Conservation (phyloP, 2,113 vertebrate genomes). For the Sinocyclocheilus maitianheensis region DNA sequence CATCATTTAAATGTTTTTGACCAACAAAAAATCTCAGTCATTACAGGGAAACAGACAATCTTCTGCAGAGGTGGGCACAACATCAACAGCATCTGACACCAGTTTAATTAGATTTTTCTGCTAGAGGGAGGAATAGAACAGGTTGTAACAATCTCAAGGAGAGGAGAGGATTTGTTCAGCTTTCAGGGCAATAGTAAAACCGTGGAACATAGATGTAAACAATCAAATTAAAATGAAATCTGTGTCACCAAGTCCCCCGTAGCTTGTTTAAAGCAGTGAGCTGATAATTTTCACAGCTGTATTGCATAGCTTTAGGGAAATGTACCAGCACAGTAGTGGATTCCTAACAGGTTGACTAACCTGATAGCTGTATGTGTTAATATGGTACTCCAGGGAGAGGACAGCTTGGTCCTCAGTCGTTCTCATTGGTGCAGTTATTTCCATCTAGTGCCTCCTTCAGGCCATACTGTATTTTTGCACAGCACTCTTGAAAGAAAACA, state of each 20-base stretch:
- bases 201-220: not conserved
- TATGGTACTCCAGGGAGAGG: constrained; percentile 58
- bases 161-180: not conserved
- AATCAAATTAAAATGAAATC: constrained; percentile 1
- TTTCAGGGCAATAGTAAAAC: constrained; percentile 9
- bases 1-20: constrained; percentile 67
- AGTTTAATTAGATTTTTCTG: not conserved
- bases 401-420: constrained; percentile 64
- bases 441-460: constrained; percentile 61
- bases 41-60: constrained; percentile 73
- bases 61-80: constrained; percentile 57
- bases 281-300: not conserved
- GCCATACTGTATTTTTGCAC: constrained; percentile 54
- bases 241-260: not conserved
- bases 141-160: not conserved
- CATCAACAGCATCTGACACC: not conserved
- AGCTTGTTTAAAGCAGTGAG: not conserved
- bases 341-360: constrained; percentile 46
- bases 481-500: constrained; percentile 57
- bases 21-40: constrained; percentile 71
- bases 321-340: not conserved
- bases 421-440: constrained; percentile 57
- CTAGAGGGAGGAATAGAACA: not conserved
- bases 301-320: constrained; percentile 8
- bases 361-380: constrained; percentile 69